phyloP scores from a whole-genome alignment of 2,797 vertebrate genomes.

The Lutjanus argentimaculatus region DNA sequence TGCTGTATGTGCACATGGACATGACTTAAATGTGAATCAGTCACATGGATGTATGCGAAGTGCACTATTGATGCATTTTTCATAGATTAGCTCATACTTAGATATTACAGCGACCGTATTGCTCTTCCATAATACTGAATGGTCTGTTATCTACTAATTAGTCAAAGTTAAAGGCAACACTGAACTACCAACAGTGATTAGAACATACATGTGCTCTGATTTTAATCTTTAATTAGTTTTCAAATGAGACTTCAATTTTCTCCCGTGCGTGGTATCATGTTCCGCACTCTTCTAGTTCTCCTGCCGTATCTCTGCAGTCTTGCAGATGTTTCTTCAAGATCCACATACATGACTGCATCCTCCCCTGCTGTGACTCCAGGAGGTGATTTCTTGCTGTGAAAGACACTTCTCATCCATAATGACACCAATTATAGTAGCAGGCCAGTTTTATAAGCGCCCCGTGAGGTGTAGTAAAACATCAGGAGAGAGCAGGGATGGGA shows the following conservation, averaged over 20 bases:
- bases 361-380: background rate
- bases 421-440: background rate
- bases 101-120: background rate
- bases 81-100: background rate
- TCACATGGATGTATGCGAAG: background rate
- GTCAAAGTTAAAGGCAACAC: background rate
- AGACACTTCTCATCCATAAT: background rate
- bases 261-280: background rate
- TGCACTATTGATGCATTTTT: background rate
- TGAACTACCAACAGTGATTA: background rate
- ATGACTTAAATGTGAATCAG: background rate
- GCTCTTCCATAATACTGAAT: background rate
- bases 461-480: background rate
- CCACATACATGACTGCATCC: background rate
- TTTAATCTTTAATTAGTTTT: conserved; percentile 17
- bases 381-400: background rate
- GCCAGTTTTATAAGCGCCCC: background rate
- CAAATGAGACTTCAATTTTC: background rate
- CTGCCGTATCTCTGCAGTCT: background rate
- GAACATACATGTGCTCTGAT: background rate
- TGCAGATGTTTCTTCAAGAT: background rate
- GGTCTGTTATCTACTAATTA: background rate
- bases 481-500: background rate
- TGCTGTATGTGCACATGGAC: conserved; percentile 2
- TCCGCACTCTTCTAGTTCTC: background rate